Base-by-base conservation (phyloP, 1,140 invertebrate genomes). In the Batillaria attramentaria region DNA sequence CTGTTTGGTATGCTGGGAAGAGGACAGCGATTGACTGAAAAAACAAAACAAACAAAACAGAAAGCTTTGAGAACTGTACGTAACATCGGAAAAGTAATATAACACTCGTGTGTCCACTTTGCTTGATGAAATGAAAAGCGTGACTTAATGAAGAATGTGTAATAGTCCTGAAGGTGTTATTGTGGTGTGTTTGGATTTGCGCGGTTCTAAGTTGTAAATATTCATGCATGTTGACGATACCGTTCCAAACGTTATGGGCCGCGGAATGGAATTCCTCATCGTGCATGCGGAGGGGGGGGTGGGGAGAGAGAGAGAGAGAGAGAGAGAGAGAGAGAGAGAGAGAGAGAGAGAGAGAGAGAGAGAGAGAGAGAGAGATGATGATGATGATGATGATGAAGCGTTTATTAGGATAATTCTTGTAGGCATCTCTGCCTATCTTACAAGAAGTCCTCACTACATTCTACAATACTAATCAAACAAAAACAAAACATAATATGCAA, bases 301-400 rank as follows among this genome's bases (percentile, higher is more conserved):
- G 8, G 62, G 10, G 62, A 24, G 62, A 65, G 62, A 65, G 62
- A 65, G 62, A 20, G 62, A 65, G 62, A 20, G 62, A 65, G 62
- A 65, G 16, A 65, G 62, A 65, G 16, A 65, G 62, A 65, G 16
- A 65, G 62, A 65, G 16, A 65, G 62, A 65, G 16, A 65, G 16
- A 65, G 62, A 65, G 62, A 65, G 62, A 65, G 16, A 65, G 62
- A 65, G 16, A 65, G 62, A 65, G 16, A 65, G 16, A 65, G 62
- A 65, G 62, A 65, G 18, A 33, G 8, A 33, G 18, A 65, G 10
- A 18, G 62, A 33, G 31, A 18, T 8, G 31, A 28, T 20, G 18
- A 18, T 8, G 8, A 8, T 16, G 62, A 16, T 65, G 8, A 18
- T 18, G 31, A 33, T 28, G 24, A 13, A 24, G 46, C 46, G 24